Evolutionary conservation across 53 echinoderm and acorn worm genomes (phyloP).

Genomic region (Temnopleurus reevesii): DNA sequence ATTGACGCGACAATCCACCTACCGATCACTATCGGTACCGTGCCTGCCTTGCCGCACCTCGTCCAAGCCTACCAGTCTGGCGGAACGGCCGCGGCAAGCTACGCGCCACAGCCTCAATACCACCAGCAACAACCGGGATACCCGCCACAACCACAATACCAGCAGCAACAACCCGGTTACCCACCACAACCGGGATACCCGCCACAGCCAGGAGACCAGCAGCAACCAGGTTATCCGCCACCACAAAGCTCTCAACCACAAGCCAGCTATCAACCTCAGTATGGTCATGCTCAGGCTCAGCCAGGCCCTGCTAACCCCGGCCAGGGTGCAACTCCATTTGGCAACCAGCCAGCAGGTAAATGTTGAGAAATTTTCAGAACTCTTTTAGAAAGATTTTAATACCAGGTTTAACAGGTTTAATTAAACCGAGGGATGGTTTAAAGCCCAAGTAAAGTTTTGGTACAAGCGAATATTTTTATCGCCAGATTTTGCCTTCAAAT

Average conservation of each 20-base stretch:
- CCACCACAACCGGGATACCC: slow-evolving; percentile 20
- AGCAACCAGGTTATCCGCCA: not conserved
- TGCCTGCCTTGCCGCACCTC: slow-evolving; percentile 49
- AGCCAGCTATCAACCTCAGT: not conserved
- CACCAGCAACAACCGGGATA: not conserved
- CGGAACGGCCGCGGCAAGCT: not conserved
- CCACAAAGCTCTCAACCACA: not conserved
- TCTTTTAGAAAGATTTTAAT: no score
- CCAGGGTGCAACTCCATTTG: not conserved
- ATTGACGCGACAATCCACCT: slow-evolving; percentile 49
- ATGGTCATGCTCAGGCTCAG: not conserved
- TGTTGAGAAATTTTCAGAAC: no score
- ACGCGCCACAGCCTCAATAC: slow-evolving; percentile 16
- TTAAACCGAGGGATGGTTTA: no score
- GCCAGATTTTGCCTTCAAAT: no score
- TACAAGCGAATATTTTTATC: no score
- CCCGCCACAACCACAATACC: not conserved
- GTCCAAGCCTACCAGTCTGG: not conserved
- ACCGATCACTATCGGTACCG: slow-evolving; percentile 56
- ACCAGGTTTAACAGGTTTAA: no score
- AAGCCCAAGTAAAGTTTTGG: no score
- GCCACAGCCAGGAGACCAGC: not conserved
- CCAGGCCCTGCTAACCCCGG: not conserved
- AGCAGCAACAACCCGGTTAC: slow-evolving; percentile 9
- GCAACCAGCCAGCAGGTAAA: not conserved